These are phyloP conservation scores for Caenorhabditis afra DNA, from an alignment of 2,888 invertebrate genomes.

Conservation along the genomic window DNA sequence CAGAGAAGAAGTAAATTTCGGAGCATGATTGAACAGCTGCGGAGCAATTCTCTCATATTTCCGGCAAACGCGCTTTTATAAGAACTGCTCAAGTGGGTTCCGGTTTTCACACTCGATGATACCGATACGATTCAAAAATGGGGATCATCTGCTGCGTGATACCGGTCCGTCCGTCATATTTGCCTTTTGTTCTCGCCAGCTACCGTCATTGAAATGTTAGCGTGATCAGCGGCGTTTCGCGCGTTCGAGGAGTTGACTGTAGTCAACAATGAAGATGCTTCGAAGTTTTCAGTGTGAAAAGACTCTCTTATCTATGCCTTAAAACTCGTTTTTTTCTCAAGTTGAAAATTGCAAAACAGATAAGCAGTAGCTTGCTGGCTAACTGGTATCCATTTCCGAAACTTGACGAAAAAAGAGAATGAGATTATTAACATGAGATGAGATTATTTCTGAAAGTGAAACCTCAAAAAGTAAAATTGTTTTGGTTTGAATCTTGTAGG, in stretches of 20 bases:
- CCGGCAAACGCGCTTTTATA: conserved; percentile 38
- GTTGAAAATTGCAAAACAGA: not conserved
- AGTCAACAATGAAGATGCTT: no score
- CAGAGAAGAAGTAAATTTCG: conserved; percentile 8
- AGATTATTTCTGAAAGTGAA: no score
- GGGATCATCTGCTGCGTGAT: conserved; percentile 53
- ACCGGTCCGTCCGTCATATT: conserved; percentile 49
- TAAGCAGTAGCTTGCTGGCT: no score
- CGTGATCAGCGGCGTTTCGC: conserved; percentile 1
- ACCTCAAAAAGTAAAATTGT: no score
- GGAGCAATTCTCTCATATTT: conserved; percentile 24
- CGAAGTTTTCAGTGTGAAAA: no score
- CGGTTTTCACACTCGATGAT: conserved; percentile 47
- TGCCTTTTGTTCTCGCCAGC: conserved; percentile 39
- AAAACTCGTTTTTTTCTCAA: not conserved
- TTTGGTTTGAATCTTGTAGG: no score
- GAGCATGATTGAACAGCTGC: conserved; percentile 22
- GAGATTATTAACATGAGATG: no score
- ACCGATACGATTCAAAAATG: conserved; percentile 41
- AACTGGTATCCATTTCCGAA: no score
- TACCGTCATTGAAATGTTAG: conserved; percentile 34
- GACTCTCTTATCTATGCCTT: no score
- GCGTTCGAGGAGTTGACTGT: not conserved
- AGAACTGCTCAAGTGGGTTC: conserved; percentile 29
- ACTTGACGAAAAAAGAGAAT: no score